These are phyloP conservation scores for Pseudococcus jackbeardsleyi DNA, from an alignment of 2,888 invertebrate genomes.

Conservation along the genomic window DNA sequence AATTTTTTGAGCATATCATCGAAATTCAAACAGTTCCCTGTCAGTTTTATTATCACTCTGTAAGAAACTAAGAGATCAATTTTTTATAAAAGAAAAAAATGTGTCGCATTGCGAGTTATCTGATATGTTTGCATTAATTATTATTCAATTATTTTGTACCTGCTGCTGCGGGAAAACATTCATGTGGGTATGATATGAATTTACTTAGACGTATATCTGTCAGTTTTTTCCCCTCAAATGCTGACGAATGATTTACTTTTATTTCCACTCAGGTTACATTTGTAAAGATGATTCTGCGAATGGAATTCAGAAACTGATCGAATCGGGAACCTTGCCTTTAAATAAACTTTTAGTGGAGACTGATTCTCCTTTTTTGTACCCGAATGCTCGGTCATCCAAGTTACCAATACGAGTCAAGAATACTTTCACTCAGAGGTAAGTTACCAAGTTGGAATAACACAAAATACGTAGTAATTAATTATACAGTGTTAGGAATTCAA, in stretches of 20 bases:
- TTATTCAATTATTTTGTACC: not conserved
- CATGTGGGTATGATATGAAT: not conserved
- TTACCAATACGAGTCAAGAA: conserved; percentile 89
- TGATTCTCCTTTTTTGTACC: conserved; percentile 96
- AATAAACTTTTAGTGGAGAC: conserved; percentile 91
- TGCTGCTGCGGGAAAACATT: not conserved
- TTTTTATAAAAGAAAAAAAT: too few species aligned
- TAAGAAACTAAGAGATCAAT: too few species aligned
- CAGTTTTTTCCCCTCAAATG: too few species aligned
- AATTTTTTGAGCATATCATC: not conserved
- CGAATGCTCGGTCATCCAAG: conserved; percentile 93
- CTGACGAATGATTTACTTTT: not conserved
- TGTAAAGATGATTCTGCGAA: conserved; percentile 87
- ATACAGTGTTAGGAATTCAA: not conserved
- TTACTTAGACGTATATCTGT: too few species aligned
- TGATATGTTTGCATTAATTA: not conserved
- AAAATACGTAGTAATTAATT: not conserved
- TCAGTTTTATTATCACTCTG: not conserved
- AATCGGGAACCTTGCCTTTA: conserved; percentile 84
- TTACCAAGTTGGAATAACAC: not conserved
- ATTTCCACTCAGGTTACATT: conserved; percentile 76
- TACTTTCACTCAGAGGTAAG: conserved; percentile 77
- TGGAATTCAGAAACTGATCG: conserved; percentile 86
- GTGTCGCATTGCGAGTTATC: too few species aligned
- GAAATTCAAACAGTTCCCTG: not conserved